A percentile compares a stretch with the other conserved stretches of the same genome.
These are phyloP conservation scores for Elegia similella DNA, from an alignment of 2,888 invertebrate genomes.

Conservation along the genomic window DNA sequence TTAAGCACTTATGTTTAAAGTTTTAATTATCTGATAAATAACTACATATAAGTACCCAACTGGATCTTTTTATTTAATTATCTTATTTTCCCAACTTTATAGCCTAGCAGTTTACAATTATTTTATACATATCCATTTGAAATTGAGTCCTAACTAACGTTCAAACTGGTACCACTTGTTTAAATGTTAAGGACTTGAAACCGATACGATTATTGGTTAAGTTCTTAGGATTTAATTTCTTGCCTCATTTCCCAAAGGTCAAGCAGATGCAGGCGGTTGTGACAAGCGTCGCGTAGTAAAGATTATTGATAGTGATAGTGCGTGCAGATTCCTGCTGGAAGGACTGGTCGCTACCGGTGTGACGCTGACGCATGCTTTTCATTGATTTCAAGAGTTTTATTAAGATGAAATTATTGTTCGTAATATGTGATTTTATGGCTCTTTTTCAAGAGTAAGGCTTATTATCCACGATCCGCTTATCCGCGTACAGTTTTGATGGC, in stretches of 20 bases:
- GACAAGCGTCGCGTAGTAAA: background rate
- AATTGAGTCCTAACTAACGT: constrained; percentile 6
- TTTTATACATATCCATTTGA: constrained; percentile 10
- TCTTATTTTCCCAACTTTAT: constrained; percentile 5
- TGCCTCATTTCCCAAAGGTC: constrained; percentile 15
- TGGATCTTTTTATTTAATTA: constrained; percentile 3
- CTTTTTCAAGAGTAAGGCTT: no score
- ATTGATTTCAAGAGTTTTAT: no score
- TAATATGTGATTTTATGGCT: no score
- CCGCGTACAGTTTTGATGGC: no score
- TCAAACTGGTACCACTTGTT: constrained; percentile 10
- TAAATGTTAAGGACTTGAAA: constrained; percentile 3
- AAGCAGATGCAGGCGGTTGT: background rate
- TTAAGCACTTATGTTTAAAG: no score
- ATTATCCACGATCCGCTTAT: no score
- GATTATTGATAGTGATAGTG: background rate
- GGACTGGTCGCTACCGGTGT: no score
- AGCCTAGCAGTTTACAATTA: background rate
- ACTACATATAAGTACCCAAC: background rate
- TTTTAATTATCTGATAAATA: background rate
- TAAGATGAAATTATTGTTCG: no score
- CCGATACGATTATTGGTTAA: constrained; percentile 13
- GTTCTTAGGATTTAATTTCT: constrained; percentile 14
- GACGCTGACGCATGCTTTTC: no score
- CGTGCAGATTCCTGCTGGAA: no score